Base-by-base conservation (phyloP, 2,113 vertebrate genomes). In the Siniperca chuatsi region DNA sequence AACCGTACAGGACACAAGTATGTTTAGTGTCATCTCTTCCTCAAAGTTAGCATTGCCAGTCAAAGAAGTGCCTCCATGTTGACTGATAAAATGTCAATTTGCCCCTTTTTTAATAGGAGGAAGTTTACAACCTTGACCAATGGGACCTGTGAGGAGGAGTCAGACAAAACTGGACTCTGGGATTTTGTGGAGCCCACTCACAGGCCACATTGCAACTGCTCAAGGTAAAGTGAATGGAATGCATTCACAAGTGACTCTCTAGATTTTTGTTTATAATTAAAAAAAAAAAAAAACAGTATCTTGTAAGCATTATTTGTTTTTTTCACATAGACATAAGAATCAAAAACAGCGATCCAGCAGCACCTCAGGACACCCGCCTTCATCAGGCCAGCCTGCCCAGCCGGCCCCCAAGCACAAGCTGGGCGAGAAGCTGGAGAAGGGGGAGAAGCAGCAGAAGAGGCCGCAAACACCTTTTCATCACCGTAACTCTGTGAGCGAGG, bases 1-100 rank as follows among this genome's bases (percentile, higher is more conserved):
- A 99, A 98, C 94, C 97, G 96, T 92, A 96, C 97, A 75, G 97
- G 97, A 94, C 98, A 97, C 95, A 99, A 99, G 98, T 99, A 97
- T 0, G 97, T 90, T 60, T 25, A 4, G 1, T n/a, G 1, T 29
- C 54, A 40, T 40, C 4, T 55, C 54, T 52, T 48, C 18, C n/a
- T 37, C 46, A 75, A 72, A 84, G 65, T 42, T 1, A 21, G 12
- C 10, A 23, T 48, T 40, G 6, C 18, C 6, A 5, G 15, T 48
- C 33, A 72, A 54, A 64, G 11, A 40, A 25, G 10, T 55, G 9
- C 16, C 4, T 33, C 25, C 0, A 13, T 54, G 15, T 11, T 48
- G 50, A 83, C 60, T 70, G 12, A 61, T 82, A 10, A 79, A 18
- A 11, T 76, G 18, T 69, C 2, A 48, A 11, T 62, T 23, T 81